Evolutionary conservation across 1,140 invertebrate species (phyloP).

Genomic region (Mylabris phalerata): DNA sequence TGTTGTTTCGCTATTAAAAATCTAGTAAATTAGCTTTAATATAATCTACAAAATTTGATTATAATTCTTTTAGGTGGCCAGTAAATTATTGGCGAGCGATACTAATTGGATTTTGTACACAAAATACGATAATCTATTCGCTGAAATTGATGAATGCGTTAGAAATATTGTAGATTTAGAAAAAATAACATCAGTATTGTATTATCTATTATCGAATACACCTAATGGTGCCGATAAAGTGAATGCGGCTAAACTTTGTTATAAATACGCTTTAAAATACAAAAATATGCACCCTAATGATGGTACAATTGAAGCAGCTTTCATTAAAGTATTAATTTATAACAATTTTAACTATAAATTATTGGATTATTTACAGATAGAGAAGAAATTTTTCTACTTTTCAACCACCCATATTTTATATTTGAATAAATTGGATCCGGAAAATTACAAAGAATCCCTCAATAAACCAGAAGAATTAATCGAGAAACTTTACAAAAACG

Average conservation of each 20-base stretch:
- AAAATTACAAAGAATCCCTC: conserved; percentile 27
- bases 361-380: not conserved
- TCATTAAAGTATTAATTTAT: conserved; percentile 16
- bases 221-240: conserved; percentile 36
- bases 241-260: conserved; percentile 28
- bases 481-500: conserved; percentile 30
- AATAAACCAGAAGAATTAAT: conserved; percentile 29
- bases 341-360: too few species aligned
- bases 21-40: conserved; percentile 13
- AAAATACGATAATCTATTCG: conserved; percentile 28
- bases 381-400: conserved; percentile 30
- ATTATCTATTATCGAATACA: conserved; percentile 28
- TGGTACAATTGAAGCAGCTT: conserved; percentile 20
- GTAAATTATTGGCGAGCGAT: conserved; percentile 13
- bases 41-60: not conserved
- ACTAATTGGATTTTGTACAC: conserved; percentile 25
- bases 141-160: conserved; percentile 31
- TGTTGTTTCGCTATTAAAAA: conserved; percentile 34
- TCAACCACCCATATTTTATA: conserved; percentile 32
- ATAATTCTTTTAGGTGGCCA: conserved; percentile 13
- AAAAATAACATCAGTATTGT: conserved; percentile 31
- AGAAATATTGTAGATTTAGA: conserved; percentile 30
- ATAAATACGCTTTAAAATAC: conserved; percentile 32
- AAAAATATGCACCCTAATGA: conserved; percentile 2
- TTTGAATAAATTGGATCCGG: conserved; percentile 24